A percentile compares a stretch with the other conserved stretches of the same genome.
Conservation (phyloP, 2,113 vertebrate species). For the Notechis scutatus region DNA sequence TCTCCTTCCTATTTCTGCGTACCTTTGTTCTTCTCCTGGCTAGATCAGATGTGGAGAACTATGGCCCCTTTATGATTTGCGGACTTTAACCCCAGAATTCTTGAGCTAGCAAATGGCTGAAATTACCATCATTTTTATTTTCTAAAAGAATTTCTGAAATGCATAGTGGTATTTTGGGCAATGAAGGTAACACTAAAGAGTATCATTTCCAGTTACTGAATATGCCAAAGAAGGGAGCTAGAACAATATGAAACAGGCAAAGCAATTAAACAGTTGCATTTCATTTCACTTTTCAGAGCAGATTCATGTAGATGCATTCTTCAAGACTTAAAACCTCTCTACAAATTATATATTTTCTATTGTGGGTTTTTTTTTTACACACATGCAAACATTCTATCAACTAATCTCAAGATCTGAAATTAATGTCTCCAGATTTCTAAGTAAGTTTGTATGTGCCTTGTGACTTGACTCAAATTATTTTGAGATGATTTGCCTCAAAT, state of each 20-base stretch:
- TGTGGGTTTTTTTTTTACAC: neutral
- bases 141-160: neutral
- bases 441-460: neutral
- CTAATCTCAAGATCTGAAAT: neutral
- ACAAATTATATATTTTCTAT: neutral
- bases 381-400: neutral
- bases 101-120: too few species aligned
- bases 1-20: neutral
- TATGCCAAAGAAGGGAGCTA: neutral
- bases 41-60: neutral
- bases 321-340: neutral
- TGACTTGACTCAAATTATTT: neutral
- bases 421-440: neutral
- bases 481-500: neutral
- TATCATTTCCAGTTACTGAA: neutral
- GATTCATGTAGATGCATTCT: neutral
- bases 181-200: neutral
- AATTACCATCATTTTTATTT: neutral
- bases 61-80: neutral
- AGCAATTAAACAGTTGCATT: too few species aligned
- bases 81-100: neutral
- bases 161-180: neutral
- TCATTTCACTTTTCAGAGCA: neutral
- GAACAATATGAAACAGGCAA: neutral
- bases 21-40: neutral